phyloP scores from a whole-genome alignment of 2,797 vertebrate genomes.

The Decapterus maruadsi region DNA sequence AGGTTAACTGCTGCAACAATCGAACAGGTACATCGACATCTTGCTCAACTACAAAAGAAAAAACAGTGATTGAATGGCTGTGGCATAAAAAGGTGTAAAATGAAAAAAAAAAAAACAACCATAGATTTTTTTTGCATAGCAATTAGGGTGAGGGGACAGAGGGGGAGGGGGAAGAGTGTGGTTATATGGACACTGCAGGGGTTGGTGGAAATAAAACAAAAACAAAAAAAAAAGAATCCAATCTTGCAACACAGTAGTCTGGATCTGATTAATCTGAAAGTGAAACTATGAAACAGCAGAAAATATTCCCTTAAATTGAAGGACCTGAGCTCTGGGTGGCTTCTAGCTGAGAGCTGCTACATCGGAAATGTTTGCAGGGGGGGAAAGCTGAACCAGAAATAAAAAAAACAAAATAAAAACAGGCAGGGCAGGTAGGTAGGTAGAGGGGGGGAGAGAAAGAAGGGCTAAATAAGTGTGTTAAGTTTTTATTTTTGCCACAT shows the following conservation, averaged over 20 bases:
- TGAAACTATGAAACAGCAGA: slow-evolving; percentile 59
- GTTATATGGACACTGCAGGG: slow-evolving; percentile 53
- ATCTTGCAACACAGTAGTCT: slow-evolving; percentile 55
- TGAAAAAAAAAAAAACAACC: slow-evolving; percentile 72
- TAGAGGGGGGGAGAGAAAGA: not conserved
- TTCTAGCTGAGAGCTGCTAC: slow-evolving; percentile 78
- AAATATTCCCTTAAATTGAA: slow-evolving; percentile 74
- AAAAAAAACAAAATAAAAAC: no score
- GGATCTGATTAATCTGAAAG: slow-evolving; percentile 52
- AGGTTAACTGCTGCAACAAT: slow-evolving; percentile 87
- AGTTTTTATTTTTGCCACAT: slow-evolving; percentile 38
- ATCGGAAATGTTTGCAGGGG: slow-evolving; percentile 60
- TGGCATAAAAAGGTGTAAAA: slow-evolving; percentile 80
- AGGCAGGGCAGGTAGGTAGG: no score
- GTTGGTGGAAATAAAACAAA: slow-evolving; percentile 41
- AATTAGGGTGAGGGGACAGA: slow-evolving; percentile 71
- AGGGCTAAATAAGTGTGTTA: slow-evolving; percentile 10
- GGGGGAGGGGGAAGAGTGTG: slow-evolving; percentile 31
- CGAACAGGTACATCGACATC: slow-evolving; percentile 85
- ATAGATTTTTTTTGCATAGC: slow-evolving; percentile 87
- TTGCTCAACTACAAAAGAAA: slow-evolving; percentile 82
- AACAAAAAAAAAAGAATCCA: slow-evolving; percentile 13
- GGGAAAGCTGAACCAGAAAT: slow-evolving; percentile 57
- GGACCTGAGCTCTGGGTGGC: slow-evolving; percentile 84
- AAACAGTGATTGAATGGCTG: slow-evolving; percentile 82